Base-by-base conservation (phyloP, 2,113 vertebrate species). In the Pelodiscus sinensis region DNA sequence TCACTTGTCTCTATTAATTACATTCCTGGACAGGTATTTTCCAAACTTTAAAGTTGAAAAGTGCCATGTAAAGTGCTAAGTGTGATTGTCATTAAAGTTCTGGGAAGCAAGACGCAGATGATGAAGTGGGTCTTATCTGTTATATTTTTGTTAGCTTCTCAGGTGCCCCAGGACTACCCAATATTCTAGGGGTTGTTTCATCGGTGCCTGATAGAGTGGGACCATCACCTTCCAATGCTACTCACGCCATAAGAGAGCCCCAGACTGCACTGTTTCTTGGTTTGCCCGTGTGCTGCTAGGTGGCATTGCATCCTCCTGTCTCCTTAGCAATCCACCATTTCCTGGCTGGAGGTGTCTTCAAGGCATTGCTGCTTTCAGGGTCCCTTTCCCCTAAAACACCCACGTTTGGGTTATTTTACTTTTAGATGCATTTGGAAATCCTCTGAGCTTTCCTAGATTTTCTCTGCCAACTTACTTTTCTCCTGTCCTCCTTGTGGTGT, bases 31-130 rank as follows among this genome's bases (percentile, higher is more conserved):
- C 1, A 85, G 55, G 57, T 82, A 55, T 55, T 91, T 52, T 77
- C 91, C 88, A 58, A 79, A 25, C 81, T 84, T 85, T 84, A 35
- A 90, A 91, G 82, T 90, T 71, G 58, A 90, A 79, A 92, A 77
- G 1, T 57, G 73, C 65, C 58, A 77, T 88, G 57, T 85, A 71
- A 71, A 71, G 65, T 71, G 65, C 65, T 35, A 35, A 71, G n/a
- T 71, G 35, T 91, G 92, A 65, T 80, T 85, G 82, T 55, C 18
- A 16, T 27, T 90, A 50, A 7, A 58, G 84, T 90, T 55, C 79
- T n/a, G 44, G 71, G 79, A 85, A 83, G 79, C 79, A 88, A 89
- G 87, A 62, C 85, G 79, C 88, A 84, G 92, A 60, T 78, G 44
- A 44, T 44, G 44, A 44, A 44, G 44, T 44, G 44, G 44, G 44